These are phyloP conservation scores for Datnioides undecimradiatus DNA, from an alignment of 2,113 vertebrate genomes.

Conservation along the genomic window DNA sequence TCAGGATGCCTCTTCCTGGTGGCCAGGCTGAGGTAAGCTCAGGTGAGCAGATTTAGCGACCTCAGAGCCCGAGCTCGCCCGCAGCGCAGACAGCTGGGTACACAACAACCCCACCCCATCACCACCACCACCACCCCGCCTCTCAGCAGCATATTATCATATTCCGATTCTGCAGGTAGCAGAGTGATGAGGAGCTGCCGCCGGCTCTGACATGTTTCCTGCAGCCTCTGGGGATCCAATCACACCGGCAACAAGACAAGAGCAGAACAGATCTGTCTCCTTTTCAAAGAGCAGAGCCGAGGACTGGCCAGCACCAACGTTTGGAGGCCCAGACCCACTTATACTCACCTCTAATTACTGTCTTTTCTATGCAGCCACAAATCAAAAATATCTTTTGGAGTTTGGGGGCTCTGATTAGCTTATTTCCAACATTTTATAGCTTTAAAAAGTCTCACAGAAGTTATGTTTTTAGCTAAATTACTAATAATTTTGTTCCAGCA, in stretches of 20 bases:
- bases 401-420: too few species aligned
- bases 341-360: too few species aligned
- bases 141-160: constrained; percentile 11
- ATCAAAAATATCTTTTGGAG: background rate
- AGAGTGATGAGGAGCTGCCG: background rate
- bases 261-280: background rate
- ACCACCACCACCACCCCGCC: too few species aligned
- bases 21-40: background rate
- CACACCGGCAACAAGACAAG: background rate
- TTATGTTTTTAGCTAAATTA: too few species aligned
- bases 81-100: background rate
- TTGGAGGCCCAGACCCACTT: background rate
- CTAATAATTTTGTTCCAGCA: too few species aligned
- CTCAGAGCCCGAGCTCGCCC: background rate
- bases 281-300: background rate
- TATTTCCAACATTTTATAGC: background rate
- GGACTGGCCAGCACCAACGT: background rate
- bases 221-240: constrained; percentile 32
- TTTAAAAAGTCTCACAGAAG: background rate
- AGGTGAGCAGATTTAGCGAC: background rate
- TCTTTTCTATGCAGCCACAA: too few species aligned
- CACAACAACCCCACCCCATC: too few species aligned
- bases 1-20: background rate
- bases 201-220: constrained; percentile 24
- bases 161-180: constrained; percentile 31